phyloP scores from a whole-genome alignment of 2,888 invertebrate species.

The Sinhomidia bicolor region DNA sequence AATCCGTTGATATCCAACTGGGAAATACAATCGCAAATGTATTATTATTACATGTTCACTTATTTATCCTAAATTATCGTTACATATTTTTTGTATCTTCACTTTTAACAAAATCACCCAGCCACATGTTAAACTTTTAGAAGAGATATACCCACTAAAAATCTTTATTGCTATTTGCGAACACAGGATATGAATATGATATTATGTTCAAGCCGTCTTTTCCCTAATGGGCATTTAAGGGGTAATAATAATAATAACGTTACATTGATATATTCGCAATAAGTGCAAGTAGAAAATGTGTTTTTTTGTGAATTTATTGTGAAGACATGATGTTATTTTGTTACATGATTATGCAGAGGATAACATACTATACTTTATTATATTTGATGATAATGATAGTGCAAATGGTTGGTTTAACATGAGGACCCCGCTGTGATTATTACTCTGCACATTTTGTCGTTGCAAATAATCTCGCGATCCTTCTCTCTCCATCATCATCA shows the following conservation, averaged over 20 bases:
- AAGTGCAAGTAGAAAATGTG: slow-evolving; percentile 29
- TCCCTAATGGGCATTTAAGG: slow-evolving; percentile 5
- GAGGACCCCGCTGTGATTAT: slow-evolving; percentile 61
- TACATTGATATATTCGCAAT: slow-evolving; percentile 18
- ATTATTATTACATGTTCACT: background rate
- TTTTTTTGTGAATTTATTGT: slow-evolving; percentile 52
- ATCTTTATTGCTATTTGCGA: background rate
- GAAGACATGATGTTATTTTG: slow-evolving; percentile 8
- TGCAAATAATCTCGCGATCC: slow-evolving; percentile 35
- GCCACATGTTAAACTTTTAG: background rate
- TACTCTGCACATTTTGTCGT: slow-evolving; percentile 50
- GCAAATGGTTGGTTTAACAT: slow-evolving; percentile 57
- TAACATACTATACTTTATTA: background rate
- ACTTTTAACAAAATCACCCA: background rate
- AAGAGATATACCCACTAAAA: too few relatives aligned
- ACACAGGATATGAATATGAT: background rate
- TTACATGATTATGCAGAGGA: background rate
- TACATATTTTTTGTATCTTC: background rate
- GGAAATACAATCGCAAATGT: background rate
- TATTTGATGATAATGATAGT: slow-evolving; percentile 31
- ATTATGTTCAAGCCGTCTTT: background rate
- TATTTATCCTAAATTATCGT: background rate
- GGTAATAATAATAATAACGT: slow-evolving; percentile 41
- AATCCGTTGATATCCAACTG: background rate
- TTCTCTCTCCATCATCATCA: background rate